Evolutionary conservation across 1,140 invertebrate species (phyloP), one percentile per base, ranked within the genome.

Genomic region (Mya arenaria): DNA sequence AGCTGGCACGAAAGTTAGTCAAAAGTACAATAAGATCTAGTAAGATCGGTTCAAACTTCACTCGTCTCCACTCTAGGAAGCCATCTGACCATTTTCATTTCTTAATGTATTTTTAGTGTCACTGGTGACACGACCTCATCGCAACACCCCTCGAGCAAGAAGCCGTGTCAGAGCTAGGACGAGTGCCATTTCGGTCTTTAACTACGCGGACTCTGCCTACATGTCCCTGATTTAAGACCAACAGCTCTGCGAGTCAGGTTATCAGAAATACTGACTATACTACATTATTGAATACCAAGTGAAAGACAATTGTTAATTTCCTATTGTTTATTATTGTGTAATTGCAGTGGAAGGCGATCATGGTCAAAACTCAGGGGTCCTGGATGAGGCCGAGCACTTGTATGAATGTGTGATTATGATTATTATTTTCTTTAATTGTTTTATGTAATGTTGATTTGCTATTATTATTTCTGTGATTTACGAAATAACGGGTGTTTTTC

Each of bases 341-440:
- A 66, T 66, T 66, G 63, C 63, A 66, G 63, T 66, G 58, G 72
- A 60, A 74, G 72, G 52, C 72, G 28, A 74, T 56, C 52, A 58
- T 58, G 72, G 48, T 74, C 72, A 74, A 60, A 74, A 58, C 56
- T 58, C 48, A 58, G 52, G 72, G 72, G 56, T 74, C 56, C 52
- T 74, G 34, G 52, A 74, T 56, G 72, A 60, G 56, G 72, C 48
- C 56, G 72, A 74, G 52, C 72, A 74, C 72, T 74, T 74, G 72
- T 56, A 74, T 60, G 72, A 74, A 37, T 74, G 72, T 58, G 48
- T 56, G 52, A 74, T 60, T 74, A 60, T 60, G 48, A 60, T 34
- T 58, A 56, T 74, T 62, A 58, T 74, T 74, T 74, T n/a, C 56
- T 56, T 74, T 62, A 60, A 58, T 60, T 74, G 72, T 60, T 74